Evolutionary conservation across 1,140 invertebrate species (phyloP), one percentile per base, ranked within the genome.

Genomic region (Nasonia giraulti): DNA sequence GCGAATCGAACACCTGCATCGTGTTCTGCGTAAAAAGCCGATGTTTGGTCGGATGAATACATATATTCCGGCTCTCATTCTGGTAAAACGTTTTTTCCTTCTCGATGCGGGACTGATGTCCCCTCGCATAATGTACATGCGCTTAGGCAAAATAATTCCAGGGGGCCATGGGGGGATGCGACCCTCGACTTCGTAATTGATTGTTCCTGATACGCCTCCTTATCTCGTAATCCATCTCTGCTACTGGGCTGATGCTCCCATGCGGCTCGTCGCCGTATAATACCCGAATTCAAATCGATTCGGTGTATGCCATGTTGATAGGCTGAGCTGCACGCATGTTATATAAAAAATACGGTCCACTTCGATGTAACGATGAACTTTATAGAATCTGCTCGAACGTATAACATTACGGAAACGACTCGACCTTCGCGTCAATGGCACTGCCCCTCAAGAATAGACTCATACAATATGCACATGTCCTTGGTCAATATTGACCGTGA

Each of bases 181-280:
- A 89, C 89, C 89, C 88, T 90, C 90, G 90, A 91, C 89, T 90
- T 87, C 82, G 89, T 92, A 92, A 92, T 92, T 92, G 91, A 92
- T 92, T 91, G 91, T 89, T 91, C 88, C 88, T 89, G 91, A 92
- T 92, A 92, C 91, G 91, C 90, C 91, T 92, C 89, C 90, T 91
- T 91, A 91, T 91, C 90, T 90, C 88, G 89, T 90, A 90, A 91
- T 91, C 88, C 90, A 90, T 91, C 91, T 90, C 87, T 77, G 87
- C 87, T 80, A 17, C 55, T 17, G 20, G 0, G 20, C 55, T n/a
- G 55, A 14, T 14, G 87, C 87, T 90, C 87, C 89, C 87, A 88
- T 87, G 84, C 47, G 82, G 50, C 78, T 85, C 62, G 20, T n/a
- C 55, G 6, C 20, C n/a, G 4, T n/a, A 55, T 44, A 44, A 44